Conservation (phyloP, 2,888 invertebrate species). For the Agriopis marginaria region DNA sequence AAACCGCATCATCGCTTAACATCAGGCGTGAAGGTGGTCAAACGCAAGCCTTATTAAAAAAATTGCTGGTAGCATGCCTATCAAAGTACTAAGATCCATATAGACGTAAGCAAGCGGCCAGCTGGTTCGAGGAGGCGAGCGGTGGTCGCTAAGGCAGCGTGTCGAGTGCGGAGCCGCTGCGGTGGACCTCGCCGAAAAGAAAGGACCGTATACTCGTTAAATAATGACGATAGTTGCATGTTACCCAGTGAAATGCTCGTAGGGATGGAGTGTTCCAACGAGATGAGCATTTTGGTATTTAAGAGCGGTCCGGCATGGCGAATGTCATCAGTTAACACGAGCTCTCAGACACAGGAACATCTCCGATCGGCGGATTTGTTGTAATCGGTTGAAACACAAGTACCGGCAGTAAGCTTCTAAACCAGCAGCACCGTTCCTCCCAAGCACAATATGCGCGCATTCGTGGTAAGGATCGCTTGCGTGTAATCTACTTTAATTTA, state of each 20-base stretch:
- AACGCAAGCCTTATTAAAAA: too few relatives aligned
- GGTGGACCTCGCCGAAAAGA: constrained; percentile 79
- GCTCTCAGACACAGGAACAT: constrained; percentile 78
- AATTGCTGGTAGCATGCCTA: neutral
- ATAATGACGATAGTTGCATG: constrained; percentile 84
- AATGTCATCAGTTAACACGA: constrained; percentile 85
- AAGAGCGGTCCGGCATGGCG: constrained; percentile 81
- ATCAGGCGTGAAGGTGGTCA: too few relatives aligned
- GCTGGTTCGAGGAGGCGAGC: constrained; percentile 60
- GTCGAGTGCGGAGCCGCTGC: constrained; percentile 70
- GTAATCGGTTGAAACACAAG: constrained; percentile 54
- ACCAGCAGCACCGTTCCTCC: constrained; percentile 52
- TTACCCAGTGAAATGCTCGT: constrained; percentile 82
- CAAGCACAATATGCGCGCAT: constrained; percentile 81
- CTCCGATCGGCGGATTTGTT: constrained; percentile 69
- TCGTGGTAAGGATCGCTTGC: constrained; percentile 79
- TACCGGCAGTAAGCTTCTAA: constrained; percentile 60
- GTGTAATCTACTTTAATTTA: constrained; percentile 48
- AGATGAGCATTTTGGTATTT: constrained; percentile 85
- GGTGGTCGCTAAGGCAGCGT: constrained; percentile 72
- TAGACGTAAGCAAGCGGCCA: constrained; percentile 39
- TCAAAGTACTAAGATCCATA: constrained; percentile 58
- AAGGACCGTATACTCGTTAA: constrained; percentile 82
- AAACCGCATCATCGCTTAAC: too few relatives aligned
- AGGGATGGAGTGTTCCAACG: constrained; percentile 83